Conservation (phyloP, 2,113 vertebrate species). For the Cyphomyrus discorhynchus region DNA sequence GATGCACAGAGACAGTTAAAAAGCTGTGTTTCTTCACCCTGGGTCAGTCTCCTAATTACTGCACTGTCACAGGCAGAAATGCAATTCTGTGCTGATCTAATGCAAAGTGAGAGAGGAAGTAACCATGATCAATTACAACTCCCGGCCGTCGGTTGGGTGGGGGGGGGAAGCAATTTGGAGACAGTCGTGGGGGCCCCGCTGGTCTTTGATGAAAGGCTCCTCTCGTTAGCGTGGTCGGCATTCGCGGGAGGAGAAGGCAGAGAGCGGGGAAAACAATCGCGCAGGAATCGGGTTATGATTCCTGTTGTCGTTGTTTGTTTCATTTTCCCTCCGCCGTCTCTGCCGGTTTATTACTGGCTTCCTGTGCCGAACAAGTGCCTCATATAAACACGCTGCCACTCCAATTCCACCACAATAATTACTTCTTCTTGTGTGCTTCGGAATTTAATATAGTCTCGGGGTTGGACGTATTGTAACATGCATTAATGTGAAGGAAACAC, state of each 20-base stretch:
- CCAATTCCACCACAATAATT: constrained; percentile 12
- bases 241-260: not conserved
- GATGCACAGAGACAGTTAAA: not conserved
- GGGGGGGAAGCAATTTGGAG: not conserved
- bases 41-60: not conserved
- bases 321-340: constrained; percentile 38
- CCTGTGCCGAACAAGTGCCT: not conserved
- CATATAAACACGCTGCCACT: constrained; percentile 12
- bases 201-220: constrained; percentile 8
- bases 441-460: constrained; percentile 16
- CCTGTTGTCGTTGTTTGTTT: constrained; percentile 41
- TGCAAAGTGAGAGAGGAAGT: not conserved
- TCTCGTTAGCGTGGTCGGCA: constrained; percentile 15
- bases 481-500: constrained; percentile 19
- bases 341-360: constrained; percentile 8
- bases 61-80: not conserved
- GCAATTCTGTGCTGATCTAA: not conserved
- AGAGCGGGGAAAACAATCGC: constrained; percentile 37
- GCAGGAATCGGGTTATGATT: constrained; percentile 38
- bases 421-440: constrained; percentile 16
- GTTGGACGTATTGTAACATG: constrained; percentile 16
- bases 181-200: not conserved
- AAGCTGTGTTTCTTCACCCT: not conserved
- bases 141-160: not conserved
- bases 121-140: constrained; percentile 12